Base-by-base conservation (phyloP, 2,113 vertebrate genomes). In the Dasyornis broadbenti region DNA sequence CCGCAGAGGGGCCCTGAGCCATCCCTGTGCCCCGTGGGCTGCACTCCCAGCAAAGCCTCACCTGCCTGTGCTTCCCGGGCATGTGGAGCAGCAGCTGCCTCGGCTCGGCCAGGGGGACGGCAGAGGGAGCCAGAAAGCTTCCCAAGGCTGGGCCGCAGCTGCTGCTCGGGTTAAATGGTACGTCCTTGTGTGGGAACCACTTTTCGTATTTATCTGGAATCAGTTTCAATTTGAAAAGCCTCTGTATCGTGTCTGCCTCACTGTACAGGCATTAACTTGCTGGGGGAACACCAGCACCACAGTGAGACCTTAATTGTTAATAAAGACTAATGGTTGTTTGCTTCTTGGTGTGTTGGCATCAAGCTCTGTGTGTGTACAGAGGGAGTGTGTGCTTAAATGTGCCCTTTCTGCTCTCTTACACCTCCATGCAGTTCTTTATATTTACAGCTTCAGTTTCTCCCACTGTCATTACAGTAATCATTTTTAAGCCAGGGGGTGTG, bases 111-210 rank as follows among this genome's bases (percentile, higher is more conserved):
- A 0, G 2, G 37, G 37, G 9, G 71, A 47, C 97, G 6, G 90
- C 24, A 97, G 97, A 83, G 96, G 96, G 96, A 86, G 96, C 91
- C 15, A 37, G n/a, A 54, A 23, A 18, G 24, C 97, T 94, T 53
- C 40, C 14, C 87, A 40, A 24, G 56, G 69, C 50, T 1, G 21
- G 33, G 16, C 26, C 47, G 47, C 54, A 2, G 16, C 11, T 4
- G 70, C 72, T 52, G 85, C 88, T 54, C 19, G 2, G 2, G 4
- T 21, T 3, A 0, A 2, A 4, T 1, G 39, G 4, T 7, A 2
- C 31, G 3, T 8, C 30, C 44, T 30, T 52, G 4, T 23, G 35
- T 26, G 75, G 59, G 72, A 90, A 3, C 6, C 49, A 0, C 92
- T 70, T 20, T 3, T 15, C 35, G 0, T 53, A 2, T 23, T 52